phyloP scores from a whole-genome alignment of 2,113 vertebrate species.

The Istiophorus platypterus region DNA sequence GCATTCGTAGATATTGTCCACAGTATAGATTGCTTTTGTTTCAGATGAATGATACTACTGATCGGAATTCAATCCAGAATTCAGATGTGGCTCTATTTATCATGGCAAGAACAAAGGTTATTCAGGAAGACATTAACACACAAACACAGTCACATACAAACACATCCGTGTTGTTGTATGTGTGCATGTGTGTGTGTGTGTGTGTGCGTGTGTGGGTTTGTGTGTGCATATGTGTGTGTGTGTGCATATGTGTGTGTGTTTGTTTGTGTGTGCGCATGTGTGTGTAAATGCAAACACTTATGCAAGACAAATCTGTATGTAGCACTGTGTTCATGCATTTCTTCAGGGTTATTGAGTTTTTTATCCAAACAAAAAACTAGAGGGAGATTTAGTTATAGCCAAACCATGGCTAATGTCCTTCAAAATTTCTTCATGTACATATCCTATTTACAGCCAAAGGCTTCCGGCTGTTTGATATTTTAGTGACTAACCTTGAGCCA shows the following conservation, averaged over 20 bases:
- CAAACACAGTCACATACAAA: too few species aligned
- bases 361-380: conserved; percentile 7
- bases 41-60: conserved; percentile 30
- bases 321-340: conserved; percentile 5
- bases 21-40: conserved; percentile 43
- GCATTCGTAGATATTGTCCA: conserved; percentile 25
- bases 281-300: background rate
- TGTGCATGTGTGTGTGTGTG: background rate
- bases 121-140: background rate
- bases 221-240: too few species aligned
- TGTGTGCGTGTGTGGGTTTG: background rate
- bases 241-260: background rate
- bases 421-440: too few species aligned
- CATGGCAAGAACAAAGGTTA: conserved; percentile 1
- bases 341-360: background rate
- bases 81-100: conserved; percentile 18
- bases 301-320: conserved; percentile 18
- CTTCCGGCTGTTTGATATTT: background rate
- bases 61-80: conserved; percentile 33
- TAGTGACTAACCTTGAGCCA: background rate
- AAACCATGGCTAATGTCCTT: background rate
- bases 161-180: too few species aligned
- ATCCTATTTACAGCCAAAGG: background rate
- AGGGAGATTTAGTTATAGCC: conserved; percentile 5
- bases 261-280: background rate